Percentiles rank a stretch among this genome's conserved stretches.
phyloP scores from a whole-genome alignment of 2,888 invertebrate species.

The Amorpha juglandis region DNA sequence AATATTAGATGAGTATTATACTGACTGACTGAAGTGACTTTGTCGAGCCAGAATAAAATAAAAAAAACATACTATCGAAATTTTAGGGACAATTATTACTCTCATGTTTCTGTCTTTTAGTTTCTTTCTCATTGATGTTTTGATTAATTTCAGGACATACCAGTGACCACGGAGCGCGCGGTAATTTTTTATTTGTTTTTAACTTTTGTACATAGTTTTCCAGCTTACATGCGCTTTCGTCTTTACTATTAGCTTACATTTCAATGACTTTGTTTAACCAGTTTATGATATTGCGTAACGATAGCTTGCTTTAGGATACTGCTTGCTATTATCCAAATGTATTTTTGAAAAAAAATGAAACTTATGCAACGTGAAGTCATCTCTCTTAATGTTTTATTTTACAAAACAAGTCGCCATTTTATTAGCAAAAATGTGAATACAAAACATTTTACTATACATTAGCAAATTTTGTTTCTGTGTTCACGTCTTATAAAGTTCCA shows the following conservation, averaged over 20 bases:
- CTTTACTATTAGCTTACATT: conserved; percentile 4
- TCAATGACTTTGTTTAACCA: not conserved
- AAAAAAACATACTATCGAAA: too few relatives aligned
- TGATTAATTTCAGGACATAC: conserved; percentile 21
- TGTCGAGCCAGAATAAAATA: too few relatives aligned
- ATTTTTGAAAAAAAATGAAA: too few relatives aligned
- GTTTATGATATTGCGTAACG: not conserved
- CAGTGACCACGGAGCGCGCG: conserved; percentile 20
- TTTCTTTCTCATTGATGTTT: not conserved
- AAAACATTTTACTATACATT: too few relatives aligned
- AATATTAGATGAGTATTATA: too few relatives aligned
- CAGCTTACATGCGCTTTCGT: conserved; percentile 17
- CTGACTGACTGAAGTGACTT: too few relatives aligned
- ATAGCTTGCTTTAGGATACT: conserved; percentile 8
- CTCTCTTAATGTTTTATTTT: too few relatives aligned
- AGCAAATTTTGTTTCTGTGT: too few relatives aligned
- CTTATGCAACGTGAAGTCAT: too few relatives aligned
- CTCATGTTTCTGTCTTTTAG: not conserved
- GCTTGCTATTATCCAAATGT: not conserved
- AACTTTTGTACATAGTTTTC: conserved; percentile 16
- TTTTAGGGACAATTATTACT: not conserved
- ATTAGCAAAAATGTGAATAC: too few relatives aligned
- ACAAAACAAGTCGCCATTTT: too few relatives aligned
- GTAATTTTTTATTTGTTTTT: conserved; percentile 1
- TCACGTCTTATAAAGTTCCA: too few relatives aligned